Base-by-base conservation (phyloP, 2,888 invertebrate genomes). In the Oscheius myriophilus region DNA sequence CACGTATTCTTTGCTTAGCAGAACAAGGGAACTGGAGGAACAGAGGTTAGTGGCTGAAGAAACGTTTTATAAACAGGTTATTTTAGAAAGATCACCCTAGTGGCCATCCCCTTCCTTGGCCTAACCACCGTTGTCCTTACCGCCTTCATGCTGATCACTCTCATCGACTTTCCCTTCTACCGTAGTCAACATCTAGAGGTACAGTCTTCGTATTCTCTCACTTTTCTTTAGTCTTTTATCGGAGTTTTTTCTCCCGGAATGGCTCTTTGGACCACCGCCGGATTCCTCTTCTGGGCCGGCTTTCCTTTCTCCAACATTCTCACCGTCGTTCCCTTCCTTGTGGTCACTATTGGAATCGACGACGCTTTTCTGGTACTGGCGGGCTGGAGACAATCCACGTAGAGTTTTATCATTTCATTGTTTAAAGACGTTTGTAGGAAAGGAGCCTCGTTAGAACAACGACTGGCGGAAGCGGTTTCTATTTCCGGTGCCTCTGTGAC, bases 361-460 rank as follows among this genome's bases (percentile, higher is more conserved):
- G 84, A 84, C 57, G 84, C 84, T 2, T 84, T 84, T 57, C 68
- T 84, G 52, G 78, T 84, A 23, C 70, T 84, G 14, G 84, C 84
- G 11, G 84, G 84, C 12, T 84, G 84, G 84, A 70, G 84, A 52
- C 84, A 84, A 63, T 82, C 82, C 4, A 82, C 76, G 83, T 84
- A 26, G n/a, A n/a, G 58, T 51, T 26, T 62, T 12, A 53, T 18
- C 11, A 64, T 53, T n/a, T 42, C 42, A 11, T 14, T 51, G 1
- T n/a, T 57, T n/a, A n/a, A n/a, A n/a, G n/a, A n/a, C n/a, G n/a
- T n/a, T 70, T 77, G 18, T 62, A 80, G 80, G 21, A 73, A 72
- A 57, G 73, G 76, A 25, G 77, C 76, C 25, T 72, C 72, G 1
- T 58, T 79, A 2, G 78, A 79, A 67, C 71, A 73, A 3, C 68